A percentile compares a stretch with the other conserved stretches of the same genome.
Evolutionary conservation across 2,888 invertebrate species (phyloP).

Genomic region (Cataglyphis albicans): DNA sequence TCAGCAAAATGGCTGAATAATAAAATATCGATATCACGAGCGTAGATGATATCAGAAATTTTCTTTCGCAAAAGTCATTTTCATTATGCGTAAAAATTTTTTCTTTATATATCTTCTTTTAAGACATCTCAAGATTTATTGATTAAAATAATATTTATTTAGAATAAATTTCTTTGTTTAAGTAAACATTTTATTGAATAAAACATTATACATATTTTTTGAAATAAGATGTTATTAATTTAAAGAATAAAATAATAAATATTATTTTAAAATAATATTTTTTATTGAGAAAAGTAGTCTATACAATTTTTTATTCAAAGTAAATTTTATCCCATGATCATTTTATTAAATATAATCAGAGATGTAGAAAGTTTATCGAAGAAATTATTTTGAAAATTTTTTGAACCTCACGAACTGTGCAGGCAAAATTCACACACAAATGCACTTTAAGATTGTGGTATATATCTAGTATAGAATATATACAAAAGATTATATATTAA

Average conservation of each 20-base stretch:
- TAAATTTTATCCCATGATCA: not conserved
- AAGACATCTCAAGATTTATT: slow-evolving; percentile 8
- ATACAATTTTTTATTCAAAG: not conserved
- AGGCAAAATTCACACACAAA: not conserved
- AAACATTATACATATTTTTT: not conserved
- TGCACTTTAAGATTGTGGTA: not conserved
- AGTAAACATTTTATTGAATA: slow-evolving; percentile 16
- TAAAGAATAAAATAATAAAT: not conserved
- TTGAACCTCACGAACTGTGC: not conserved
- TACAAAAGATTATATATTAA: slow-evolving; percentile 31
- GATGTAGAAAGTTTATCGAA: not conserved
- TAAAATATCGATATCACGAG: slow-evolving; percentile 26
- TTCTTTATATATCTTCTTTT: slow-evolving; percentile 24
- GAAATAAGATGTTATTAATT: not conserved
- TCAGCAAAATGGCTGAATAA: slow-evolving; percentile 27
- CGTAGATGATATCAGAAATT: slow-evolving; percentile 30
- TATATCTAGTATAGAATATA: slow-evolving; percentile 9
- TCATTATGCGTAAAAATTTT: slow-evolving; percentile 8
- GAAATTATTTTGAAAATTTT: slow-evolving; percentile 4
- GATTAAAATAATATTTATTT: slow-evolving; percentile 26
- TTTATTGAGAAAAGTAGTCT: not conserved
- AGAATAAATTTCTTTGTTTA: slow-evolving; percentile 13
- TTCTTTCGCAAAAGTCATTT: slow-evolving; percentile 12
- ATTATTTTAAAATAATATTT: not conserved
- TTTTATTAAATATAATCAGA: slow-evolving; percentile 9